Evolutionary conservation across 1,140 invertebrate genomes (phyloP), one percentile per base, ranked within the genome.

Genomic region (Archivesica marissinica): DNA sequence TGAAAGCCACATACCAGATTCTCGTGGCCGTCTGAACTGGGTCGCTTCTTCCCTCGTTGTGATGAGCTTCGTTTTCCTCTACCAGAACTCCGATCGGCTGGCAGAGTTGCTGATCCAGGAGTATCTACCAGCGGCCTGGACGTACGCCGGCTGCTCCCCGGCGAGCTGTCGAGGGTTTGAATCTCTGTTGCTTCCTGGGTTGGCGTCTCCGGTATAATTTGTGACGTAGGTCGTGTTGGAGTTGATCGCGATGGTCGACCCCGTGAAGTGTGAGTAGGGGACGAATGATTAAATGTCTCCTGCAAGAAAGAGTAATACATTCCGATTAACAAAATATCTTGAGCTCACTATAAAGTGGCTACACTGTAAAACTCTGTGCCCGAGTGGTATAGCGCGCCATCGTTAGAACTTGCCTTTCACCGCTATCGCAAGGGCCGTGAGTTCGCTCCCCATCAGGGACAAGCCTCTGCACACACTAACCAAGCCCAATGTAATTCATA

Each of bases 1-100:
- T 52, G 25, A 52, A n/a, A 52, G 2, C 2, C n/a, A 38, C 28
- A 0, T 77, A 77, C 75, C 50, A 77, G 30, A 59, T 77, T 52
- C 13, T 77, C 52, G 1, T 59, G 28, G 47, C 75, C 75, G 38
- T 77, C 75, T 30, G 54, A 41, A 41, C 77, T 79, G 9, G 41
- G 59, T 47, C 77, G 38, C 28, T 79, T 79, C 59, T 68, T 79
- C 9, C 77, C 77, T 54, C 77, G 44, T 1, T 61, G 33, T 11
- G 74, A 54, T 28, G 47, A 52, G 9, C 35, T 15, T 28, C 59
- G 7, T n/a, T n/a, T 30, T 44, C 15, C 30, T 61, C 52, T 59
- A 15, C 25, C 28, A 0, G 70, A 50, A 0, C 39, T 41, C 9
- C 23, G 41, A 44, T 7, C 23, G 23, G 47, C 47, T 47, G 38